Percentiles rank a stretch among this genome's conserved stretches.
These are phyloP conservation scores for Ormyrus labotus DNA, from an alignment of 2,888 invertebrate genomes.

Conservation along the genomic window DNA sequence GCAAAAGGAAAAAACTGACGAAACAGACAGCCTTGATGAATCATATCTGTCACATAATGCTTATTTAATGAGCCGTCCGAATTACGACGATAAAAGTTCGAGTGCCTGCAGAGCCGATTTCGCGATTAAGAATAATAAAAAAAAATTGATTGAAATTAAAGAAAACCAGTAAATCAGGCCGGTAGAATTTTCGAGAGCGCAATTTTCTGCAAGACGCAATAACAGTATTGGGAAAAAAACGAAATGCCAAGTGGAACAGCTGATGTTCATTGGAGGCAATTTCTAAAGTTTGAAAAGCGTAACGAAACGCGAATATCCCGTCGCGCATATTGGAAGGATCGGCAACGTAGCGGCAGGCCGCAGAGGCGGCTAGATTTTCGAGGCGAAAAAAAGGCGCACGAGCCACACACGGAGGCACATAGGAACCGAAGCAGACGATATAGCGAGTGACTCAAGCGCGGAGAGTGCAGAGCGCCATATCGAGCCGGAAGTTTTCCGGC, in stretches of 20 bases:
- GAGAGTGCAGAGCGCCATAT: slow-evolving; percentile 25
- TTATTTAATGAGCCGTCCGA: no score
- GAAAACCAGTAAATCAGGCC: background rate
- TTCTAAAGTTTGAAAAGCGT: no score
- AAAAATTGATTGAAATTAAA: background rate
- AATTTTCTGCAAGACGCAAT: no score
- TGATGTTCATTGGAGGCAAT: no score
- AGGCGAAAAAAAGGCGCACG: no score
- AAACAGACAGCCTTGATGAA: background rate
- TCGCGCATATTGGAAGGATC: background rate
- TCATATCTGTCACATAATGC: background rate
- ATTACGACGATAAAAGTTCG: no score
- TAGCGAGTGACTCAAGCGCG: slow-evolving; percentile 12
- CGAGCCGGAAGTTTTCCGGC: slow-evolving; percentile 51
- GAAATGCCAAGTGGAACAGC: no score
- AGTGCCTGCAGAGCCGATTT: no score
- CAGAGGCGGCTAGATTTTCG: background rate
- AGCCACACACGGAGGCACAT: background rate
- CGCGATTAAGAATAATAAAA: no score
- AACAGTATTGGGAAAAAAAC: no score
- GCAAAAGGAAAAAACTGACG: background rate
- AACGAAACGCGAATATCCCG: no score
- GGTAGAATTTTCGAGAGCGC: background rate
- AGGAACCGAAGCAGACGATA: background rate
- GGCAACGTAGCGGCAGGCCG: background rate